These are phyloP conservation scores for Pseudochirops cupreus DNA, from an alignment of 2,797 vertebrate species.

Conservation along the genomic window DNA sequence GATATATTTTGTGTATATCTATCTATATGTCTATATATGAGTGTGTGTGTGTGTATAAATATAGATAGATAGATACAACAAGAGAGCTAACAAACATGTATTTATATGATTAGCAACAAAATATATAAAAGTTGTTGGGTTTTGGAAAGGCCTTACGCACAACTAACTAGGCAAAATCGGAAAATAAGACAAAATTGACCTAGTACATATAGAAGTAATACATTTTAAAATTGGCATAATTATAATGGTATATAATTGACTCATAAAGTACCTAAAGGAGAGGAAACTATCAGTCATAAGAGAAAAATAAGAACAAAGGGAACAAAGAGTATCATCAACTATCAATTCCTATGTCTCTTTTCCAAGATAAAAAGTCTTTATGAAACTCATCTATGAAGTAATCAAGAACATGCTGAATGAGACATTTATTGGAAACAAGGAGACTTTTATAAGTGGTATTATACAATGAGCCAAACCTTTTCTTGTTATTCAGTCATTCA, in stretches of 20 bases:
- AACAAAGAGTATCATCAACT: background rate
- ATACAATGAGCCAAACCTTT: background rate
- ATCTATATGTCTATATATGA: too few relatives aligned
- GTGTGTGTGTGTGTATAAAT: too few relatives aligned
- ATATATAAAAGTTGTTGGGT: background rate
- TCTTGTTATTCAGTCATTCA: background rate
- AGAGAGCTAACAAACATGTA: background rate
- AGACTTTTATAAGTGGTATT: background rate
- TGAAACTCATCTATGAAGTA: background rate
- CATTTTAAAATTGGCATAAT: background rate
- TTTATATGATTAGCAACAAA: background rate
- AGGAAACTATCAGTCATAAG: background rate
- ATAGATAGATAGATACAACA: background rate
- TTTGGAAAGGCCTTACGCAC: background rate
- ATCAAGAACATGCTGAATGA: background rate
- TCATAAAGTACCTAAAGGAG: background rate
- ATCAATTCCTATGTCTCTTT: background rate
- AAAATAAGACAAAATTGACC: background rate
- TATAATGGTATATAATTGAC: background rate
- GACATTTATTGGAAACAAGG: background rate
- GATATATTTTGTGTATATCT: too few relatives aligned
- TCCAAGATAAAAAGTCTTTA: background rate
- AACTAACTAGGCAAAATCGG: background rate
- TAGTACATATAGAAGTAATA: background rate
- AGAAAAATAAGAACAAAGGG: background rate